Evolutionary conservation across 2,888 invertebrate species (phyloP), one percentile per base, ranked within the genome.

Genomic region (Calliscelio sp.): DNA sequence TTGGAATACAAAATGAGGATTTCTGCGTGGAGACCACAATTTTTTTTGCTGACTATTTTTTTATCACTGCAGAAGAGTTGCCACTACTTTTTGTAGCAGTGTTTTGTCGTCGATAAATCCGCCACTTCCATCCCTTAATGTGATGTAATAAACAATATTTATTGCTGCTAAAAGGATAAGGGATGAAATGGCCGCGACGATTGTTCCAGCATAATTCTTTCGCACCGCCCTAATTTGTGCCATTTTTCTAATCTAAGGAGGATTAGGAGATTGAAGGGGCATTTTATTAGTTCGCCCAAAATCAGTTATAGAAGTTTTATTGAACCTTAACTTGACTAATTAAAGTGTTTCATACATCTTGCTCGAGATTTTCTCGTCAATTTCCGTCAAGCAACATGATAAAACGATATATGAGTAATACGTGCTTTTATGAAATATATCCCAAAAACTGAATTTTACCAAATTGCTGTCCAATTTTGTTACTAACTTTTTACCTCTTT

Each of bases 291-390:
- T 41, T 32, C 28, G 32, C 28, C 53, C 59, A 49, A 68, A 81
- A 81, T 75, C 81, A 70, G 68, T 81, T 81, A 81, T 74, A 38
- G 65, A 55, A 80, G 57, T 81, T 81, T 81, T 81, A 81, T 81
- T 66, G 59, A 16, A 51, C 32, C 66, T 51, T 59, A 74, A 80
- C 61, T 55, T 16, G 57, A 6, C 65, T 73, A 57, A 61, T 78
- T 70, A 78, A 68, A 66, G 66, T 46, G 24, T 55, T 44, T 32
- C 28, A 49, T 73, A 59, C 51, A 49, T 49, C 73, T 4, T 24
- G 16, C 57, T 18, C 18, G 10, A 0, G 25, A 10, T 1, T 20
- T 18, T 35, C 11, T 20, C 25, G 35, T 57, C 11, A 16, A 32
- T 16, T 28, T 5, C 25, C 20, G 25, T 53, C 16, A 28, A 55